Conservation (phyloP, 2,888 invertebrate species). For the Dolichomitus sp. region DNA sequence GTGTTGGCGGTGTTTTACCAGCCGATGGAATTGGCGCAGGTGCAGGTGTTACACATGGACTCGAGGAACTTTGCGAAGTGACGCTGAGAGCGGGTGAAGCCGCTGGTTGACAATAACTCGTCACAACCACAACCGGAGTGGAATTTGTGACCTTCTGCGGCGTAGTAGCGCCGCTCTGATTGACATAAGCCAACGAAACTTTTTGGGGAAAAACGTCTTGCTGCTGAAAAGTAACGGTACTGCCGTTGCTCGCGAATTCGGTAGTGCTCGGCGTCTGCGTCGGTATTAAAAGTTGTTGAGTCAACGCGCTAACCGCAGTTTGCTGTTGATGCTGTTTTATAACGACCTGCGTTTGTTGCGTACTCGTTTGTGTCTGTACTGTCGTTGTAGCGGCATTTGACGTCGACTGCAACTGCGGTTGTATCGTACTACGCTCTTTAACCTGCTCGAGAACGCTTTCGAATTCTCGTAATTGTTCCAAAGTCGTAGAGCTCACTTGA, state of each 20-base stretch:
- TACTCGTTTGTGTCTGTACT: slow-evolving; percentile 81
- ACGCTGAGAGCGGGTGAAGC: slow-evolving; percentile 88
- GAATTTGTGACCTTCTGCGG: slow-evolving; percentile 86
- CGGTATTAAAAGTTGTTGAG: slow-evolving; percentile 82
- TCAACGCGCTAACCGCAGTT: slow-evolving; percentile 75
- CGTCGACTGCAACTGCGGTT: slow-evolving; percentile 84
- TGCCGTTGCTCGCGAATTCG: slow-evolving; percentile 78
- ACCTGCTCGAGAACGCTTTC: slow-evolving; percentile 94
- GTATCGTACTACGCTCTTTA: slow-evolving; percentile 91
- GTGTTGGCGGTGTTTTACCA: slow-evolving; percentile 86
- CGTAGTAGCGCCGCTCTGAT: slow-evolving; percentile 81
- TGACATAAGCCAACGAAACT: slow-evolving; percentile 88
- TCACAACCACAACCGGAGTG: slow-evolving; percentile 88
- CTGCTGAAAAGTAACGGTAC: slow-evolving; percentile 76
- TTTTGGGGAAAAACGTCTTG: slow-evolving; percentile 85
- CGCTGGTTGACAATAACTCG: slow-evolving; percentile 87
- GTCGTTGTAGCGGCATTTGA: slow-evolving; percentile 76
- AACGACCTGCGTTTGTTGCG: slow-evolving; percentile 71
- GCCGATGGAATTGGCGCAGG: slow-evolving; percentile 86
- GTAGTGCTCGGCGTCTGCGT: slow-evolving; percentile 73
- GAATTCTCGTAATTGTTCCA: slow-evolving; percentile 93
- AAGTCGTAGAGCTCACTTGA: slow-evolving; percentile 90
- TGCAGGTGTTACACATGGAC: slow-evolving; percentile 88
- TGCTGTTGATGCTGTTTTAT: slow-evolving; percentile 75
- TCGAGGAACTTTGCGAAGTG: slow-evolving; percentile 88